A percentile compares a stretch with the other conserved stretches of the same genome.
phyloP scores from a whole-genome alignment of 2,888 invertebrate genomes.

The Seladonia tumulorum region DNA sequence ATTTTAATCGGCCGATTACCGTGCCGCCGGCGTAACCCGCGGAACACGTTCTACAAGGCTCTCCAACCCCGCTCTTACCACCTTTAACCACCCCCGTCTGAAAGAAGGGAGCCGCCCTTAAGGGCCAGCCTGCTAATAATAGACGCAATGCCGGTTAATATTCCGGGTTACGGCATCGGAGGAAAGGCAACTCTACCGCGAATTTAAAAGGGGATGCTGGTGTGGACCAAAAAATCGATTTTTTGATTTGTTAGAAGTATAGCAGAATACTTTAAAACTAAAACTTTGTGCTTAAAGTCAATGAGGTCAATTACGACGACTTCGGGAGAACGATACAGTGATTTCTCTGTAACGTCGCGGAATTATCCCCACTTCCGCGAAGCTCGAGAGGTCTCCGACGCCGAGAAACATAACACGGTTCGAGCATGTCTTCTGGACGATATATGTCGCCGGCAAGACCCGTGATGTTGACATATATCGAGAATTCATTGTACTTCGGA shows the following conservation, averaged over 20 bases:
- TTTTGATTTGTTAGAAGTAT: not conserved
- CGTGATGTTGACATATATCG: too few relatives aligned
- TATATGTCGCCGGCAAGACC: too few relatives aligned
- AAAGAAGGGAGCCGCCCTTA: conserved; percentile 25
- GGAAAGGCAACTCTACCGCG: conserved; percentile 49
- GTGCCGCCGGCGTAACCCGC: conserved; percentile 27
- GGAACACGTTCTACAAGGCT: conserved; percentile 22
- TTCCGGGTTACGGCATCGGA: conserved; percentile 47
- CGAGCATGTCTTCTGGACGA: too few relatives aligned
- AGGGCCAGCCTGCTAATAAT: conserved; percentile 60
- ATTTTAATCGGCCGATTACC: conserved; percentile 70
- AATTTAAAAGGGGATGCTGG: conserved; percentile 28
- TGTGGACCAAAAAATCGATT: not conserved
- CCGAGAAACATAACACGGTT: too few relatives aligned
- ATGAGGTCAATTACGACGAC: too few relatives aligned
- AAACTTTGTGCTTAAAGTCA: not conserved
- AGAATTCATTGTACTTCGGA: too few relatives aligned
- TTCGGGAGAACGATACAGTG: too few relatives aligned
- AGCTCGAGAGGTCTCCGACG: too few relatives aligned
- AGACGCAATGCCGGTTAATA: conserved; percentile 63
- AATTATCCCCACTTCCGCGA: too few relatives aligned
- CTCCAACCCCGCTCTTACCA: not conserved
- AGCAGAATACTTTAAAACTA: not conserved
- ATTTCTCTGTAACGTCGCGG: too few relatives aligned
- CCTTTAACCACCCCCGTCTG: not conserved